phyloP scores from a whole-genome alignment of 2,888 invertebrate species.

The Napeogenes inachia region DNA sequence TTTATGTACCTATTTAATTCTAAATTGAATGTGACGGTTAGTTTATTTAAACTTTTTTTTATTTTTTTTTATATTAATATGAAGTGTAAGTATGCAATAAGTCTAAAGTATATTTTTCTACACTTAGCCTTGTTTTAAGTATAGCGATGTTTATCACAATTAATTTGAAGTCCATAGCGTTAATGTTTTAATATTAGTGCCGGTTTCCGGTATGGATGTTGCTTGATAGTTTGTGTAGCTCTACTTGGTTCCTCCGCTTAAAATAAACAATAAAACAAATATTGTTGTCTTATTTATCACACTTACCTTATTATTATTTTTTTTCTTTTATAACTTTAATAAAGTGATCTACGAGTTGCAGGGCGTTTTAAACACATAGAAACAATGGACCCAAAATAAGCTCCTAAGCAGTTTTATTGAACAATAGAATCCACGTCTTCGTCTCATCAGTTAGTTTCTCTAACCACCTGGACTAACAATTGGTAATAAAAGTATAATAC shows the following conservation, averaged over 20 bases:
- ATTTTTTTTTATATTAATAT: background rate
- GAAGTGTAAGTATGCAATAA: conserved; percentile 13
- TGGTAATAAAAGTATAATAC: background rate
- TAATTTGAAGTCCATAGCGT: conserved; percentile 22
- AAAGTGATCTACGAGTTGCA: too few species aligned
- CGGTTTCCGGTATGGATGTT: conserved; percentile 38
- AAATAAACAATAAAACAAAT: conserved; percentile 56
- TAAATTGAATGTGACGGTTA: too few species aligned
- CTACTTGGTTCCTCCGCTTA: conserved; percentile 68
- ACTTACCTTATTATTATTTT: background rate
- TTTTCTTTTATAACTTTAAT: too few species aligned
- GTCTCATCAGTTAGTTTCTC: too few species aligned
- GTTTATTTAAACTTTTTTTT: too few species aligned
- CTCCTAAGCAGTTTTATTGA: background rate
- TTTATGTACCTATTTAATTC: too few species aligned
- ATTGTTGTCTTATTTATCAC: conserved; percentile 36
- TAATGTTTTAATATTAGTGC: conserved; percentile 37
- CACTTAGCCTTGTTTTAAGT: conserved; percentile 21
- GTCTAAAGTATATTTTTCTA: conserved; percentile 31
- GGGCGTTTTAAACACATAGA: background rate
- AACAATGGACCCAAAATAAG: too few species aligned
- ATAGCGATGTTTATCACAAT: conserved; percentile 15
- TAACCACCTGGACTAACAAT: too few species aligned
- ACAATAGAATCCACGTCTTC: background rate
- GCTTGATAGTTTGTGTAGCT: conserved; percentile 64